Evolutionary conservation across 2,888 invertebrate species (phyloP).

Genomic region (Saturnia japonica): DNA sequence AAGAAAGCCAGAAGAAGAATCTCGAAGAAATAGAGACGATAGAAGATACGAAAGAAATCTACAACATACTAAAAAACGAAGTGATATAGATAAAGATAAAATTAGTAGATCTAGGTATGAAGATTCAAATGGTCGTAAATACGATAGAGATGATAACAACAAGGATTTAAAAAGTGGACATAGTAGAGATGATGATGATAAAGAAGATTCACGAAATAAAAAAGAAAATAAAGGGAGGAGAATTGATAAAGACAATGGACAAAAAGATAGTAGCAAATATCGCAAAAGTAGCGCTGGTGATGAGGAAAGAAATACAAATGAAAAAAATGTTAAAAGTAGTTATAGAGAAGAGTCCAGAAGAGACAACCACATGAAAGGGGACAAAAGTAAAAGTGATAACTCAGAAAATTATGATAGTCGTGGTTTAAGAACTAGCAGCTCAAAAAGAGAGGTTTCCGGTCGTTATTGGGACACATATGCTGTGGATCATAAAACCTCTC

Average conservation of each 20-base stretch:
- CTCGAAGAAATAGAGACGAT: constrained; percentile 27
- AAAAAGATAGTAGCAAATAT: constrained; percentile 14
- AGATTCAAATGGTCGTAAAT: constrained; percentile 25
- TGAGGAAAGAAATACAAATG: constrained; percentile 20
- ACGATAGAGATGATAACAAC: constrained; percentile 15
- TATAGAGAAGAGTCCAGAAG: constrained; percentile 26
- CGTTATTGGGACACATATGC: constrained; percentile 48
- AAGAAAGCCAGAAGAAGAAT: constrained; percentile 25
- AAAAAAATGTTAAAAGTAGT: constrained; percentile 23
- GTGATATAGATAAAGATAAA: constrained; percentile 20
- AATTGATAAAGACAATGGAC: constrained; percentile 18
- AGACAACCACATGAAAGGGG: constrained; percentile 26
- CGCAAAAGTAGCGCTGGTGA: neutral
- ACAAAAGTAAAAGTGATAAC: constrained; percentile 20
- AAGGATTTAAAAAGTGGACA: constrained; percentile 15
- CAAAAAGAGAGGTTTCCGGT: constrained; percentile 32
- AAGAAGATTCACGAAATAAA: constrained; percentile 15
- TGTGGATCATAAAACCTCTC: constrained; percentile 32
- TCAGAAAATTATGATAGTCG: constrained; percentile 40
- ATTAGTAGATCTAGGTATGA: constrained; percentile 29
- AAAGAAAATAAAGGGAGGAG: constrained; percentile 21
- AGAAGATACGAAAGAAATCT: constrained; percentile 23
- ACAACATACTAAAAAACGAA: constrained; percentile 17
- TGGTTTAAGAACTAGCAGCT: constrained; percentile 43
- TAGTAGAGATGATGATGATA: constrained; percentile 26